Percentiles rank a stretch among this genome's conserved stretches.
Evolutionary conservation across 1,140 invertebrate species (phyloP).

Genomic region (Aradophagus sp.): DNA sequence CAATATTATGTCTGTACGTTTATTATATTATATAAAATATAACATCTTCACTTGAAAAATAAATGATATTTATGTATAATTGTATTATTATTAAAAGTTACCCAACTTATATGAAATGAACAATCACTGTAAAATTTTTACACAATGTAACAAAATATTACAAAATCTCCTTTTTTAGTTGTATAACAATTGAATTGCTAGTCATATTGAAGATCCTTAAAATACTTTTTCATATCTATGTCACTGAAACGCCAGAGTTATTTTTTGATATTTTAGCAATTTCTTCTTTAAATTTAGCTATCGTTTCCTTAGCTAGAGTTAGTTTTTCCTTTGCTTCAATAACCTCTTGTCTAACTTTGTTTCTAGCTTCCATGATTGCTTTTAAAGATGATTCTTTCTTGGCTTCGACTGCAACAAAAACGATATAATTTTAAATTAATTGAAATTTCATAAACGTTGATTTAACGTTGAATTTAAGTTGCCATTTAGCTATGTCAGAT

Average conservation of each 20-base stretch:
- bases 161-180: neutral
- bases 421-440: slow-evolving; percentile 5
- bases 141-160: slow-evolving; percentile 2
- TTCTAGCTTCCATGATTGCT: slow-evolving; percentile 86
- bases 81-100: slow-evolving; percentile 1
- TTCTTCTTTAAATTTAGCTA: slow-evolving; percentile 91
- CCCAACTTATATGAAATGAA: neutral
- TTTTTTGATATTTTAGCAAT: slow-evolving; percentile 80
- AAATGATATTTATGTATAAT: slow-evolving; percentile 45
- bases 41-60: slow-evolving; percentile 27
- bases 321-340: slow-evolving; percentile 90
- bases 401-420: slow-evolving; percentile 84
- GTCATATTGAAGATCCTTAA: neutral
- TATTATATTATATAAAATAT: slow-evolving; percentile 36
- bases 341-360: slow-evolving; percentile 90
- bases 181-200: neutral
- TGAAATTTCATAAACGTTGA: slow-evolving; percentile 1
- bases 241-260: slow-evolving; percentile 58
- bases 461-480: too few relatives aligned
- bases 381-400: slow-evolving; percentile 89
- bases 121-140: neutral
- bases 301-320: slow-evolving; percentile 91
- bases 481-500: too few relatives aligned
- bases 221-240: slow-evolving; percentile 22
- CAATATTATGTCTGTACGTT: slow-evolving; percentile 37